Base-by-base conservation (phyloP, 2,113 vertebrate species). In the Bubo scandiacus region DNA sequence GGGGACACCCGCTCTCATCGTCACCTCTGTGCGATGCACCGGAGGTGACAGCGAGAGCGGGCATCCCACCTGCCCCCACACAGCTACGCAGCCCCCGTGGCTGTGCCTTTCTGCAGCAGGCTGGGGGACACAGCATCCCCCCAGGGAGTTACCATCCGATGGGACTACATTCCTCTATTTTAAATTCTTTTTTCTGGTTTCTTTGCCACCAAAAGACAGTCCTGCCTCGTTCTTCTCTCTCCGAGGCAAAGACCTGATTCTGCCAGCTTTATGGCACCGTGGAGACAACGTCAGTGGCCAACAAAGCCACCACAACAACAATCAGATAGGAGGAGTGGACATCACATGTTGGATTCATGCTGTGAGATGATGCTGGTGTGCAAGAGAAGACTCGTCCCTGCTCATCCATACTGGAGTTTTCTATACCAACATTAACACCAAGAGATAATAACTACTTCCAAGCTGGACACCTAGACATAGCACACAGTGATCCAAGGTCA, bases 381-480 rank as follows among this genome's bases (percentile, higher is more conserved):
- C 30, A 26, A 52, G 43, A 47, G 49, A 23, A 68, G 57, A n/a
- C 25, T 58, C 30, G 11, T 29, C 25, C 11, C 43, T 26, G 12
- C 61, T 34, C 32, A 27, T 25, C 49, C 34, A 5, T 4, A 2
- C 29, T 54, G 57, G 62, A 47, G 29, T 21, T 40, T 23, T 29
- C 63, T 29, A 20, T 6, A 29, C 16, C 23, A 16, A 21, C 1
- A 0, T 5, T 34, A 34, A 22, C 1, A 0, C 5, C 1, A 1
- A 42, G 42, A 57, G 29, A 20, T 20, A 51, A 45, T 1, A 63
- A 32, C 62, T 10, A 19, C 34, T 36, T 42, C 51, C 52, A 18
- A 43, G 52, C 26, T 34, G 36, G 54, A 67, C 81, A 68, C 26
- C 25, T 20, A 40, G 43, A 57, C 19, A 49, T 1, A 27, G 51